These are phyloP conservation scores for Tortricodes alternella DNA, from an alignment of 2,888 invertebrate genomes.

Conservation along the genomic window DNA sequence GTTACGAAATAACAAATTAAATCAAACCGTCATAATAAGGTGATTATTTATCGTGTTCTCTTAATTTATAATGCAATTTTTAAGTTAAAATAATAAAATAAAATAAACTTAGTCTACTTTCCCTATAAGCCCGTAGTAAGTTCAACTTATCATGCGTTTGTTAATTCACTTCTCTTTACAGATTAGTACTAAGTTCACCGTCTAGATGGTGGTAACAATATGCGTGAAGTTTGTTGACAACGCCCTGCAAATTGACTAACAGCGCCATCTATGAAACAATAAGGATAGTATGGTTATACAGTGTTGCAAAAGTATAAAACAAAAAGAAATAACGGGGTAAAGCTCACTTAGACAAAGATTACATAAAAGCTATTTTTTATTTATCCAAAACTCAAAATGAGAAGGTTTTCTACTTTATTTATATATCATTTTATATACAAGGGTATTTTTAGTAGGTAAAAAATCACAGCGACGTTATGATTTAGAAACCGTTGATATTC, in stretches of 20 bases:
- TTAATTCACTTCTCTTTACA: background rate
- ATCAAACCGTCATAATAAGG: conserved; percentile 1
- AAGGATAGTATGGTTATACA: background rate
- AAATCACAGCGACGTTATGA: too few species aligned
- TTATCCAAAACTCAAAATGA: background rate
- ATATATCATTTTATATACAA: too few species aligned
- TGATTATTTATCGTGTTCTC: too few species aligned
- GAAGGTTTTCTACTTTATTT: background rate
- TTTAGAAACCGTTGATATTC: too few species aligned
- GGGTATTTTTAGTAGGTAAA: too few species aligned
- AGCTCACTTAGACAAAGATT: too few species aligned
- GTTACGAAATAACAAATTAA: conserved; percentile 38
- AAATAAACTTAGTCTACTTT: too few species aligned
- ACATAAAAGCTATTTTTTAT: too few species aligned
- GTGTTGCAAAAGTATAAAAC: background rate
- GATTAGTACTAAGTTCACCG: conserved; percentile 2
- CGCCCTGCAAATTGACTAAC: background rate
- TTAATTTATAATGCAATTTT: too few species aligned
- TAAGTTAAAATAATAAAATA: too few species aligned
- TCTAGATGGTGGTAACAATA: conserved; percentile 13
- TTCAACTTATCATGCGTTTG: background rate
- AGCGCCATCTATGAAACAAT: conserved; percentile 17
- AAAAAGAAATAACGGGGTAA: background rate
- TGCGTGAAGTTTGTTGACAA: conserved; percentile 15
- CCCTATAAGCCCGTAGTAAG: background rate